These are phyloP conservation scores for Nerophis lumbriciformis DNA, from an alignment of 2,113 vertebrate genomes.

Conservation along the genomic window DNA sequence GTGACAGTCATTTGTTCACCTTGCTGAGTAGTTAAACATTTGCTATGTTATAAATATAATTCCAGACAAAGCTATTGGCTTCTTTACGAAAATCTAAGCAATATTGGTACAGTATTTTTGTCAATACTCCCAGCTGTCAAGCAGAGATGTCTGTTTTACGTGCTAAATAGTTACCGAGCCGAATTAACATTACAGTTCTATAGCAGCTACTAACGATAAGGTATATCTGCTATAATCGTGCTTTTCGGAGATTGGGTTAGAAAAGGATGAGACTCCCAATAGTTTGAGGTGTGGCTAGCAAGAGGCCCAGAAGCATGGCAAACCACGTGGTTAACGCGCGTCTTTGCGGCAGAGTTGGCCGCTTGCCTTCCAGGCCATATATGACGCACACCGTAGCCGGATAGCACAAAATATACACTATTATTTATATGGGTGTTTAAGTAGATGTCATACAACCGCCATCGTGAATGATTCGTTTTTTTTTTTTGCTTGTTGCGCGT, in stretches of 20 bases:
- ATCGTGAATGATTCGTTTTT: no score
- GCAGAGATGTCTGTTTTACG: background rate
- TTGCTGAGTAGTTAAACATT: no score
- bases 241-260: background rate
- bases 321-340: constrained; percentile 63
- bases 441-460: background rate
- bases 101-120: background rate
- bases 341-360: constrained; percentile 53
- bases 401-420: background rate
- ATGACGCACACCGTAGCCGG: background rate
- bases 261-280: no score
- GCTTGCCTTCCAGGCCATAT: constrained; percentile 33
- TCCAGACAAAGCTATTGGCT: background rate
- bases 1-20: no score
- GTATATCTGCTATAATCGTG: background rate
- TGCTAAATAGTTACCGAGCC: background rate
- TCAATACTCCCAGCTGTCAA: background rate
- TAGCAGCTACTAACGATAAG: background rate
- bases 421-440: background rate
- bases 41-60: background rate
- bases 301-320: constrained; percentile 41
- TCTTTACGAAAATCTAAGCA: background rate
- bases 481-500: no score
- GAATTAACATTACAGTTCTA: background rate
- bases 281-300: constrained; percentile 49